Base-by-base conservation (phyloP, 1,140 invertebrate species). In the Brachionus manjavacas region DNA sequence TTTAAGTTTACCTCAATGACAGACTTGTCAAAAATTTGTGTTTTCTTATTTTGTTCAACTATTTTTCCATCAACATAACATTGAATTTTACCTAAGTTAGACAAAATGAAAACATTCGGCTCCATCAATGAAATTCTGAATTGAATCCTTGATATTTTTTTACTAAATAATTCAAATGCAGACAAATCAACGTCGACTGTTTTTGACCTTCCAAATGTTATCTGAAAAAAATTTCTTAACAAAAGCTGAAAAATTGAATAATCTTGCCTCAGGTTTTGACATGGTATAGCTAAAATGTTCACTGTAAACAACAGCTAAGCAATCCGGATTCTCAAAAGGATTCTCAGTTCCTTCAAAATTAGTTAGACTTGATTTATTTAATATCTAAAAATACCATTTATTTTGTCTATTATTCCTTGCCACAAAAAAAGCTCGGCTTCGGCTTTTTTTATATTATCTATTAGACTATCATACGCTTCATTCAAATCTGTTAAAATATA, bases 121-220 rank as follows among this genome's bases (percentile, higher is more conserved):
- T 81, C 79, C 1, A 46, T n/a, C 28, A 60, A 20, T n/a, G 12
- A 9, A 31, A 81, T 81, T 39, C 43, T 60, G 31, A 60, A 64
- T 64, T 81, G 79, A 41, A 25, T 20, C 35, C 79, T 28, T 2
- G 79, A 81, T 23, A 81, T 81, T 81, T 81, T 81, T 68, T 81
- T 81, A 49, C 43, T 76, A 76, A 76, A 76, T 12, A 76, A 49
- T 12, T 76, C 72, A 25, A 52, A 49, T 25, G 39, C 2, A n/a
- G 72, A 76, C 20, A 76, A 49, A 76, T 76, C 72, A 25, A 76
- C 25, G 52, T 76, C 72, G 0, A 46, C 72, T 49, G 16, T 12
- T 28, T 49, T 46, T 3, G 72, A 76, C 52, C 72, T 46, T 35
- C 72, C 72, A 46, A 76, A 76, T 11, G 20, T 25, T 46, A 76